phyloP scores from a whole-genome alignment of 2,797 vertebrate genomes.

The Darevskia nairensis region DNA sequence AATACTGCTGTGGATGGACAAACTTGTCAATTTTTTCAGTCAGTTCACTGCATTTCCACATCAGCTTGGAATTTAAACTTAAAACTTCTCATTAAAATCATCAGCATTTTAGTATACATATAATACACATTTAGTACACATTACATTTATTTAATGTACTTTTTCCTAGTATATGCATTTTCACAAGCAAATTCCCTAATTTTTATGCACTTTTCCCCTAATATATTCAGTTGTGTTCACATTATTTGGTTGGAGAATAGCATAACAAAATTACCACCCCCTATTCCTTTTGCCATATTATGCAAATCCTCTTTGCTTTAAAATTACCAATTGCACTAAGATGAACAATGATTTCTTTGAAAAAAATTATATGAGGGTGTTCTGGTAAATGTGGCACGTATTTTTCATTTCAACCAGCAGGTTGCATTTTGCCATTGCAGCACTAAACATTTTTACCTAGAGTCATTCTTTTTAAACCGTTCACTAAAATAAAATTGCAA shows the following conservation, averaged over 20 bases:
- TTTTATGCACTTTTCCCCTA: too few species aligned
- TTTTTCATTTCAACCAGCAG: background rate
- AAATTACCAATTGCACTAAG: background rate
- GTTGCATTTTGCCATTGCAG: conserved; percentile 6
- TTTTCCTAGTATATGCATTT: too few species aligned
- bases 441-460: background rate
- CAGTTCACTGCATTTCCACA: background rate
- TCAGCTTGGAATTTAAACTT: background rate
- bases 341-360: conserved; percentile 3
- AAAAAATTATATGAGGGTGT: background rate
- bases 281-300: background rate
- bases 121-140: too few species aligned
- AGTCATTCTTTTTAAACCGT: background rate
- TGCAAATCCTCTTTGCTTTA: conserved; percentile 1
- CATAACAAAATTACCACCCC: background rate
- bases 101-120: too few species aligned
- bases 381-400: conserved; percentile 12
- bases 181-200: too few species aligned
- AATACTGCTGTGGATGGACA: too few species aligned
- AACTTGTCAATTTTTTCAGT: background rate
- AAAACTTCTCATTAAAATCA: too few species aligned
- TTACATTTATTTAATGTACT: too few species aligned
- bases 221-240: too few species aligned
- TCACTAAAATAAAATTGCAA: conserved; percentile 47
- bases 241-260: too few species aligned